phyloP scores from a whole-genome alignment of 2,113 vertebrate genomes.

The Hemiscyllium ocellatum region DNA sequence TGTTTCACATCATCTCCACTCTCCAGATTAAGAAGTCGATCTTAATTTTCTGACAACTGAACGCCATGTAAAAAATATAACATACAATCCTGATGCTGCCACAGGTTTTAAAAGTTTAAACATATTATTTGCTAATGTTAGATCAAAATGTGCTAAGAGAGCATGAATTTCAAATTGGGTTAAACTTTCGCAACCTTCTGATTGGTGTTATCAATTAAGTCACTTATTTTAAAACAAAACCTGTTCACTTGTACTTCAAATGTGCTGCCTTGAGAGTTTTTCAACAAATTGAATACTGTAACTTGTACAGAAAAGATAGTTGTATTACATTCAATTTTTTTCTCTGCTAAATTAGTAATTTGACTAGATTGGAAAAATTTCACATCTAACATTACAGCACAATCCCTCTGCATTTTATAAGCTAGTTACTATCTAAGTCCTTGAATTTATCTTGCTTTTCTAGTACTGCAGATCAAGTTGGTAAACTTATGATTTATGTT shows the following conservation, averaged over 20 bases:
- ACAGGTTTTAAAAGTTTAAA: not conserved
- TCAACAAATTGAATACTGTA: not conserved
- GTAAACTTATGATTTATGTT: not conserved
- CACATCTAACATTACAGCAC: not conserved
- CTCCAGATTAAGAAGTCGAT: not conserved
- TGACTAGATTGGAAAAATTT: not conserved
- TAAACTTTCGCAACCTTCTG: not conserved
- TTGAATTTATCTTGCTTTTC: not conserved
- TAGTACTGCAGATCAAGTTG: not conserved
- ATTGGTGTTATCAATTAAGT: not conserved
- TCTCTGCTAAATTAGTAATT: not conserved
- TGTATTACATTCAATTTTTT: not conserved
- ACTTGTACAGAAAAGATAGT: not conserved
- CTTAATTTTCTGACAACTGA: not conserved
- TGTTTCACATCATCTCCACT: not conserved
- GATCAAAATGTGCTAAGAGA: not conserved
- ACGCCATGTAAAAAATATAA: not conserved
- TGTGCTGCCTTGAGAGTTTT: not conserved
- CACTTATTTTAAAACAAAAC: not conserved
- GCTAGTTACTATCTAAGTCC: not conserved
- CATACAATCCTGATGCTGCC: not conserved
- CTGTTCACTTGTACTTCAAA: not conserved
- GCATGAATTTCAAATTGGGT: not conserved
- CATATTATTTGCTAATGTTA: not conserved
- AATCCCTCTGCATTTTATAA: not conserved